phyloP scores from a whole-genome alignment of 2,113 vertebrate genomes.

The Chamaea fasciata region DNA sequence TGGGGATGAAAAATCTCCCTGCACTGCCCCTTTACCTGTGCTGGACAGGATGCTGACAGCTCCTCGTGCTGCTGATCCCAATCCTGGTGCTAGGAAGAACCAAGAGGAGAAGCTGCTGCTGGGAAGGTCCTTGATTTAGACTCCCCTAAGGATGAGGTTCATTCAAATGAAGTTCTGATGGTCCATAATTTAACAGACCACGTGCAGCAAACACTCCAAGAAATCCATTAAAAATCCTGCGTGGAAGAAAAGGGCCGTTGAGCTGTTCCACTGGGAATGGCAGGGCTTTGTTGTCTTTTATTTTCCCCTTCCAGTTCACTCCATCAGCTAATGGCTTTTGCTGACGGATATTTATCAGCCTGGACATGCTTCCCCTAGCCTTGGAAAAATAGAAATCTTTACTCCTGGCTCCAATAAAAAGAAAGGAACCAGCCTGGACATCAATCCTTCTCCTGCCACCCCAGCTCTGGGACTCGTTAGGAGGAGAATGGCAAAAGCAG shows the following conservation, averaged over 20 bases:
- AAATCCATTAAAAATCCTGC: not conserved
- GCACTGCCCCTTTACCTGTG: not conserved
- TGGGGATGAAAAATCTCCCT: not conserved
- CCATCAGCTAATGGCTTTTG: slow-evolving; percentile 33
- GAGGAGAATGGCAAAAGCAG: slow-evolving; percentile 27
- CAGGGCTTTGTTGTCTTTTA: not conserved
- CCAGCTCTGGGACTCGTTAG: not conserved
- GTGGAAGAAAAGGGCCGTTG: not conserved
- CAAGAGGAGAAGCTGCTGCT: not conserved
- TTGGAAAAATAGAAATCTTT: slow-evolving; percentile 21
- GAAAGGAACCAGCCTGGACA: not conserved
- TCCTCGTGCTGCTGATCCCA: not conserved
- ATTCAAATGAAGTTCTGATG: not conserved
- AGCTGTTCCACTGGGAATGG: not conserved
- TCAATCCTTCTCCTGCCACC: slow-evolving; percentile 41
- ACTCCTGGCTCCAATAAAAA: slow-evolving; percentile 32
- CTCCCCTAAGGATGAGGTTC: not conserved
- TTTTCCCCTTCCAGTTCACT: not conserved
- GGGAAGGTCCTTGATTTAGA: not conserved
- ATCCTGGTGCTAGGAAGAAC: not conserved
- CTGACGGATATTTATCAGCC: slow-evolving; percentile 51
- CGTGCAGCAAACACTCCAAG: not conserved
- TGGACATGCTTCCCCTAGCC: not conserved
- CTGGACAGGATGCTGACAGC: not conserved
- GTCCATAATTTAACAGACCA: not conserved